Base-by-base conservation (phyloP, 2,113 vertebrate genomes). In the Crocuta crocuta region DNA sequence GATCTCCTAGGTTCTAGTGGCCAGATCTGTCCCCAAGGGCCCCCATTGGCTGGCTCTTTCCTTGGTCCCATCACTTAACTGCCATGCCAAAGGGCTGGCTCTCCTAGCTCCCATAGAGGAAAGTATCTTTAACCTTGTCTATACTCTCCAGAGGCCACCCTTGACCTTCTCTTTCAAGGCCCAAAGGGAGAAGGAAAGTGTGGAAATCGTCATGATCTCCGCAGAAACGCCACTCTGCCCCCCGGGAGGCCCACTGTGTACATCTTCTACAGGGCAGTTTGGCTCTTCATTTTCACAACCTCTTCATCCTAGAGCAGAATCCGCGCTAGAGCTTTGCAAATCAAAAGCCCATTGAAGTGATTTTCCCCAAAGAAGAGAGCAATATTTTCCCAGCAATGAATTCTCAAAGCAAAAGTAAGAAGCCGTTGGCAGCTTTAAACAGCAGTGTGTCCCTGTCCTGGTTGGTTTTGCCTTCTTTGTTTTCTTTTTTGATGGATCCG, bases 301-400 rank as follows among this genome's bases (percentile, higher is more conserved):
- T 86, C 48, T 96, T 93, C 28, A 88, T 91, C 79, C 31, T 95
- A 91, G 61, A 92, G 63, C 45, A 83, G 33, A 96, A 87, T 73
- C 21, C 50, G 28, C 79, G 23, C 24, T 92, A 74, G 13, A 89
- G 43, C 55, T 95, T 92, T 85, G 17, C 35, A 73, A 97, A 66
- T 89, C 61, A 48, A 82, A 92, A 71, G 13, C 10, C 66, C 53
- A 65, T 19, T 91, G 50, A 94, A 73, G 61, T 82, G 33, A 66
- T 61, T 93, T 87, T 33, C 73, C 35, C 26, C 48, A 90, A 92
- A 87, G 61, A 87, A 95, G 55, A 83, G 35, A 93, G n/a, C 53
- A 93, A 53, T 84, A 87, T 91, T 97, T 96, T 89, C 43, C 71
- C 23, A 89, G 66, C 26, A 31, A 71, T 82, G 19, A 96, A 93